A percentile compares a stretch with the other conserved stretches of the same genome.
Evolutionary conservation across 2,113 vertebrate species (phyloP).

Genomic region (Corythaixoides concolor): DNA sequence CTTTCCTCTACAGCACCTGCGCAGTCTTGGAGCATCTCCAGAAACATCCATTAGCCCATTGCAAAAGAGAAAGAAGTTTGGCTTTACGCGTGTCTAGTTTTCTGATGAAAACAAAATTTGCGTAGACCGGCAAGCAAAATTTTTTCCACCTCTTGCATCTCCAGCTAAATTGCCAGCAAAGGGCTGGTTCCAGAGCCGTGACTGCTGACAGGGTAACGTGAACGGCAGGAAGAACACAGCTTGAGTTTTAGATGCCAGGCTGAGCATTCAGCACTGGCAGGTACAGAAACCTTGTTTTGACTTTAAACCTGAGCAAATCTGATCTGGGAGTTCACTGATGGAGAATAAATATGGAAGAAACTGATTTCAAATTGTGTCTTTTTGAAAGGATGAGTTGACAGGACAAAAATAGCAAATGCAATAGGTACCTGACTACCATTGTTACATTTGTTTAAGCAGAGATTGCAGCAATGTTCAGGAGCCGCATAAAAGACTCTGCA

Average conservation of each 20-base stretch:
- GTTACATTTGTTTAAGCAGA: slow-evolving; percentile 67
- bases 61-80: background rate
- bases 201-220: background rate
- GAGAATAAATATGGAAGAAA: slow-evolving; percentile 65
- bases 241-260: slow-evolving; percentile 50
- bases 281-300: slow-evolving; percentile 58
- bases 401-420: slow-evolving; percentile 60
- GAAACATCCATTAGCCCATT: accelerated
- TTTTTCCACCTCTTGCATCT: background rate
- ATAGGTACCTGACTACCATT: slow-evolving; percentile 43
- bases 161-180: background rate
- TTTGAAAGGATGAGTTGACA: slow-evolving; percentile 57
- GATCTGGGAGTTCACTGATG: slow-evolving; percentile 53
- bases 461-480: slow-evolving; percentile 43
- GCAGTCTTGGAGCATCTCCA: background rate
- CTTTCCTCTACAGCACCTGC: background rate
- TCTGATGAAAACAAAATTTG: background rate
- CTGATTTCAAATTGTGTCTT: slow-evolving; percentile 63
- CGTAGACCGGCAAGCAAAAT: accelerated
- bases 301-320: slow-evolving; percentile 62
- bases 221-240: background rate
- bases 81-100: background rate
- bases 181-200: background rate
- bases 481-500: slow-evolving; percentile 12
- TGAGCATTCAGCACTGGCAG: slow-evolving; percentile 37